Conservation (phyloP, 2,797 vertebrate genomes). For the Diplodus sargus region DNA sequence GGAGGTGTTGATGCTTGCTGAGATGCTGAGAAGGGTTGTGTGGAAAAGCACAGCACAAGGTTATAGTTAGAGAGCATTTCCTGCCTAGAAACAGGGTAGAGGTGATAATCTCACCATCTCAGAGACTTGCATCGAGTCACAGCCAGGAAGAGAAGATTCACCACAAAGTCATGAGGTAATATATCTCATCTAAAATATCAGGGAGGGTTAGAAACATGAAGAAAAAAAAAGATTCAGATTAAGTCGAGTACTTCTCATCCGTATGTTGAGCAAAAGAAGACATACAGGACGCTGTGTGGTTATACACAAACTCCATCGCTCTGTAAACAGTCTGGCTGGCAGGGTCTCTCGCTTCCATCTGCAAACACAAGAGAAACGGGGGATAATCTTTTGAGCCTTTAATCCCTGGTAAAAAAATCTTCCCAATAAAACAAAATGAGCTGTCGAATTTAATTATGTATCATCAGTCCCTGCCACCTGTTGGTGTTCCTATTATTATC, state of each 20-base stretch:
- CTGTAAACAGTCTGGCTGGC: constrained; percentile 52
- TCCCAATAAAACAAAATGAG: constrained; percentile 57
- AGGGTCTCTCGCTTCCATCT: constrained; percentile 55
- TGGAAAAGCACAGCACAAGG: constrained; percentile 16
- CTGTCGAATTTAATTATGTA: constrained; percentile 51
- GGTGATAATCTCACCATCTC: too few relatives aligned
- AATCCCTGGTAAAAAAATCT: constrained; percentile 44
- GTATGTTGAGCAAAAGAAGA: constrained; percentile 12
- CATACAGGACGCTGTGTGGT: constrained; percentile 8
- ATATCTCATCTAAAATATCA: constrained; percentile 63
- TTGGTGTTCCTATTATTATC: constrained; percentile 61
- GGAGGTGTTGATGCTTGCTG: constrained; percentile 71
- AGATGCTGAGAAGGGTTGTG: constrained; percentile 5
- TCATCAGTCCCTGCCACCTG: constrained; percentile 68
- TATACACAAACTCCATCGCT: constrained; percentile 46
- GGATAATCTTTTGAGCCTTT: constrained; percentile 53
- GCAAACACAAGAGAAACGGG: constrained; percentile 48
- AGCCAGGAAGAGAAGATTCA: constrained; percentile 19
- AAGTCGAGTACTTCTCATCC: not conserved
- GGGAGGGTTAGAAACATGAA: constrained; percentile 53
- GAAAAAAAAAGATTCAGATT: not conserved
- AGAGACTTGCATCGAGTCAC: not conserved
- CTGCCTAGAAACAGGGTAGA: constrained; percentile 26
- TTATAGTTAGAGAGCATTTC: constrained; percentile 29
- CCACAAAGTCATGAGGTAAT: not conserved